Evolutionary conservation across 2,888 invertebrate species (phyloP).

Genomic region (Erebia aethiops): DNA sequence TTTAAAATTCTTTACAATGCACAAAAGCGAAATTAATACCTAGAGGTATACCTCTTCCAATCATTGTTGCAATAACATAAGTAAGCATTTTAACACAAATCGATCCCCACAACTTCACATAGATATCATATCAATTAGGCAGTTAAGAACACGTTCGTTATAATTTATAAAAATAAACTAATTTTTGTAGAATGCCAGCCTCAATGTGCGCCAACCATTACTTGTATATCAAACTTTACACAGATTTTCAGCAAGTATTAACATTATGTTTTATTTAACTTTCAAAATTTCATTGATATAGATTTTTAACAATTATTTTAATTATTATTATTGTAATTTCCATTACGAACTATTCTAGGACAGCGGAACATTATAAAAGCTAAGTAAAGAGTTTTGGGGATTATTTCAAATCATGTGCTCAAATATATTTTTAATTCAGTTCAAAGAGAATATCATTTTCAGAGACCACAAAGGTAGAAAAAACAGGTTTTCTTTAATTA

Average conservation of each 20-base stretch:
- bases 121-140: too few relatives aligned
- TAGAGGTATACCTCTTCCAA: too few relatives aligned
- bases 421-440: constrained; percentile 30
- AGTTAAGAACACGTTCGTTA: too few relatives aligned
- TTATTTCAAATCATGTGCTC: constrained; percentile 59
- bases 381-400: constrained; percentile 64
- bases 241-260: constrained; percentile 40
- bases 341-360: constrained; percentile 56
- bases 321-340: constrained; percentile 38
- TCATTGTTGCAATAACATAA: too few relatives aligned
- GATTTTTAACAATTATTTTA: constrained; percentile 42
- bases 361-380: constrained; percentile 72
- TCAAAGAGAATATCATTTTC: background rate
- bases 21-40: too few relatives aligned
- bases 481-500: background rate
- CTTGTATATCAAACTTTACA: constrained; percentile 44
- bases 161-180: background rate
- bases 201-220: constrained; percentile 12
- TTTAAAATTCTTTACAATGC: background rate
- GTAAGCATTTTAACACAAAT: too few relatives aligned
- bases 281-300: constrained; percentile 35
- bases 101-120: too few relatives aligned
- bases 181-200: background rate
- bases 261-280: constrained; percentile 23
- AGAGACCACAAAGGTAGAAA: background rate